Base-by-base conservation (phyloP, 2,888 invertebrate genomes). In the Hoplodrina ambigua region DNA sequence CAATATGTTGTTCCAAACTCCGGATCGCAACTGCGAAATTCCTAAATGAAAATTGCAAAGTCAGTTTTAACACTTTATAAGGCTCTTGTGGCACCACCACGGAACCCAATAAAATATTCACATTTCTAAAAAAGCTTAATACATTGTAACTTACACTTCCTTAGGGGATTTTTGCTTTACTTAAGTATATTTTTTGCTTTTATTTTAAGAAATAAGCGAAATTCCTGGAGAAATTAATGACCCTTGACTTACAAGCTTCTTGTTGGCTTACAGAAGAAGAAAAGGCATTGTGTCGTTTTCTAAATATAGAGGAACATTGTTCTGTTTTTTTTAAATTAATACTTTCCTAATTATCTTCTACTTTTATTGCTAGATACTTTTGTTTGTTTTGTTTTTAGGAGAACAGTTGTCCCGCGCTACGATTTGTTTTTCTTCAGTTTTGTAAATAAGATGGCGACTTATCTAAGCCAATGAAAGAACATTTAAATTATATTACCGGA, bases 191-290 rank as follows among this genome's bases (percentile, higher is more conserved):
- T 72, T 76, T 69, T 69, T 76, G 25, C 46, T 46, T 62, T 66
- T 60, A 62, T 63, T 69, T 33, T 49, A 10, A 59, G 19, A 63
- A 80, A 73, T 54, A 72, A 60, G 19, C 25, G n/a, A 44, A 55
- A 64, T 55, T 30, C 59, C 49, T 49, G 6, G 13, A 62, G 56
- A 61, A 77, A 64, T 74, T 75, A 82, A 82, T 80, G 80, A 52
- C 37, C 65, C 66, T 33, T 70, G 66, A 62, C 68, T 66, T 72
- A 53, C n/a, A 69, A 60, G 60, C 53, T 20, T 50, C 66, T 52
- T 70, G 69, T n/a, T 61, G 33, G 46, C 65, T 69, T 61, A 54
- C 19, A 41, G 8, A 6, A 54, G 30, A 57, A 61, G 61, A 46
- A 52, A n/a, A 49, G 57, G 6, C 37, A 56, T 11, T 52, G 11